These are phyloP conservation scores for Microtus ochrogaster DNA, from an alignment of 2,113 vertebrate species.

Conservation along the genomic window DNA sequence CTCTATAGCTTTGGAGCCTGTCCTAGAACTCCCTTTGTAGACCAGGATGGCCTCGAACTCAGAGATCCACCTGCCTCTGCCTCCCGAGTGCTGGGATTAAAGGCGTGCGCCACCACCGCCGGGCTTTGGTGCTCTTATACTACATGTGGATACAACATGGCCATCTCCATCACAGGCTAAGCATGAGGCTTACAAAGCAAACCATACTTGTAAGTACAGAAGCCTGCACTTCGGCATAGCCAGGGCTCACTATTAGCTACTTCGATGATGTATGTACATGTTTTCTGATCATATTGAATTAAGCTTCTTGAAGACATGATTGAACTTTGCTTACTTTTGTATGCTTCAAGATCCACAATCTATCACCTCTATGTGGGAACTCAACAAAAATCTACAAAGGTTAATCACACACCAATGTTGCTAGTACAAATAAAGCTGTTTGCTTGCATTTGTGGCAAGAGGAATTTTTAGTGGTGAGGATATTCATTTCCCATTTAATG, in stretches of 20 bases:
- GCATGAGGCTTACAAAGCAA: not conserved
- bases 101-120: too few species aligned
- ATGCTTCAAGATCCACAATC: not conserved
- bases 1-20: too few species aligned
- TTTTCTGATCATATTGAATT: slow-evolving; percentile 25
- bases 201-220: not conserved
- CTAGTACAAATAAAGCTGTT: not conserved
- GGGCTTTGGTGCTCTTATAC: not conserved
- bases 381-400: not conserved
- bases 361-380: not conserved
- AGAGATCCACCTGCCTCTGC: too few species aligned
- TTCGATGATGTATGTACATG: not conserved
- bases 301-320: slow-evolving; percentile 17
- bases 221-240: not conserved
- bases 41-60: too few species aligned
- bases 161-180: not conserved
- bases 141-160: slow-evolving; percentile 18
- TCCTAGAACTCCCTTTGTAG: too few species aligned
- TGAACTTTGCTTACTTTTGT: slow-evolving; percentile 12
- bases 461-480: not conserved
- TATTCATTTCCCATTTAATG: slow-evolving; percentile 21
- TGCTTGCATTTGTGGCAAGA: not conserved
- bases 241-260: not conserved
- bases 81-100: too few species aligned
- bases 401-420: not conserved